Base-by-base conservation (phyloP, 2,797 vertebrate genomes). In the Xenopus petersii region DNA sequence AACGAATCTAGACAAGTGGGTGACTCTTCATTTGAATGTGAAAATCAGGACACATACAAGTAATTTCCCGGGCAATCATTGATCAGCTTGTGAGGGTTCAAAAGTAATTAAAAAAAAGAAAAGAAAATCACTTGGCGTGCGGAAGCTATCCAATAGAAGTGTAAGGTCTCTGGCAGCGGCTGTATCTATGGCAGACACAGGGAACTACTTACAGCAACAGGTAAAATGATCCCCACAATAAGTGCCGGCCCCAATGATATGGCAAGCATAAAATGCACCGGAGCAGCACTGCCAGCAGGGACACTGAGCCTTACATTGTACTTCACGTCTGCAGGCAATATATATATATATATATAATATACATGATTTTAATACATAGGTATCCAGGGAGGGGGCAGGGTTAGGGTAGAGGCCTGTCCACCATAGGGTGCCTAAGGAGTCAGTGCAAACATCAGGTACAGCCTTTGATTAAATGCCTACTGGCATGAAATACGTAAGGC, bases 381-480 rank as follows among this genome's bases (percentile, higher is more conserved):
- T 11, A 60, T 2, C 8, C 55, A n/a, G 15, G 15, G 12, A 58
- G 55, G 13, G 24, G 58, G 12, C 12, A 24, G 58, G 49, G 49
- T 42, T 42, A 56, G 58, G 12, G 58, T 2, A 60, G 24, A 11
- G 58, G 10, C 17, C 13, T 26, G 21, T 17, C 17, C 8, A 26
- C 58, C 21, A 60, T 26, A 17, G 58, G 58, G 24, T 11, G 21
- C 58, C 24, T 12, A 75, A 56, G 54, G 26, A 42, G 5, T 62
- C 75, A 77, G 58, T 77, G 75, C 55, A 71, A 72, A 67, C 36
- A 42, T 42, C 36, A 42, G 36, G 3, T 42, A 42, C 1, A 42
- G 26, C 26, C 26, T 30, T 2, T 30, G 26, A 30, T 30, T 30
- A 30, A 30, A 2, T 30, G 26, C 26, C 26, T 2, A 2, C 26